Evolutionary conservation across 2,797 vertebrate genomes (phyloP).

Genomic region (Etheostoma nigrum): DNA sequence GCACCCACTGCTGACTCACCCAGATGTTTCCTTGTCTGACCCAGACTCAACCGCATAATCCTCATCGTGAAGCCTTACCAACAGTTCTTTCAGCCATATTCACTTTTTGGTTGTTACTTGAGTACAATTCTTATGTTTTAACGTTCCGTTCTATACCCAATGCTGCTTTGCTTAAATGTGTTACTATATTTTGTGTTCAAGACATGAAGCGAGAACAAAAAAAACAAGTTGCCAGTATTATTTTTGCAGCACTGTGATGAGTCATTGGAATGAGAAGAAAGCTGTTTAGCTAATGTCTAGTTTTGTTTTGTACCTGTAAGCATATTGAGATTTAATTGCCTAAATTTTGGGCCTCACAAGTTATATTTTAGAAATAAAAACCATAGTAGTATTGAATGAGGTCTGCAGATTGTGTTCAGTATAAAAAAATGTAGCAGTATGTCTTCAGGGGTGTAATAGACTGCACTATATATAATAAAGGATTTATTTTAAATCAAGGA

Average conservation of each 20-base stretch:
- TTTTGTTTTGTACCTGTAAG: slow-evolving; percentile 37
- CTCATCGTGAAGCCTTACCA: slow-evolving; percentile 64
- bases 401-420: slow-evolving; percentile 35
- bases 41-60: slow-evolving; percentile 39
- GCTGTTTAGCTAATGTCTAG: slow-evolving; percentile 18
- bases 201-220: slow-evolving; percentile 36
- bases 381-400: slow-evolving; percentile 51
- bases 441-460: slow-evolving; percentile 44
- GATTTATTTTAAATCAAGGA: slow-evolving; percentile 69
- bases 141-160: slow-evolving; percentile 42
- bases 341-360: slow-evolving; percentile 13
- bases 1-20: slow-evolving; percentile 13
- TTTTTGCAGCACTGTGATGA: slow-evolving; percentile 63
- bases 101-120: slow-evolving; percentile 31
- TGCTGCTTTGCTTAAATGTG: slow-evolving; percentile 42
- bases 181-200: slow-evolving; percentile 42
- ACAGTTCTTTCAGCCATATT: slow-evolving; percentile 58
- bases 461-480: slow-evolving; percentile 69
- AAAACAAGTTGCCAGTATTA: slow-evolving; percentile 51
- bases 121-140: slow-evolving; percentile 32
- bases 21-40: slow-evolving; percentile 37
- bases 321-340: slow-evolving; percentile 36
- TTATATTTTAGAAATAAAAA: slow-evolving; percentile 46
- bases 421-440: slow-evolving; percentile 23
- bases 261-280: slow-evolving; percentile 19